phyloP scores from a whole-genome alignment of 2,797 vertebrate species.

The Scleropages formosus region DNA sequence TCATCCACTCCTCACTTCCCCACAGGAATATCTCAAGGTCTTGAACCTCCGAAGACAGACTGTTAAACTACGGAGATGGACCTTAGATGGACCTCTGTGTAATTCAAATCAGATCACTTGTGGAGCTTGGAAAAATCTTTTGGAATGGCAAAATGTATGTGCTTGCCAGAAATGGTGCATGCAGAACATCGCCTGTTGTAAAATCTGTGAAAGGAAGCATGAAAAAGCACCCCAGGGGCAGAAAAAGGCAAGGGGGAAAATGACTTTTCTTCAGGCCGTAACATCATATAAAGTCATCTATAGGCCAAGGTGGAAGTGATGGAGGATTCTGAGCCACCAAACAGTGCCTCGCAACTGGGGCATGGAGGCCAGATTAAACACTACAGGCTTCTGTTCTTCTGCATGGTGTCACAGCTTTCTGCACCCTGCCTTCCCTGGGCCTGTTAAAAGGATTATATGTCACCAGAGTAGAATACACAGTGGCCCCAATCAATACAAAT shows the following conservation, averaged over 20 bases:
- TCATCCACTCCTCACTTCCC: too few relatives aligned
- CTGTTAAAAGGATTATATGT: conserved; percentile 36
- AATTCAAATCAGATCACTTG: too few relatives aligned
- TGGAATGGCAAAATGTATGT: too few relatives aligned
- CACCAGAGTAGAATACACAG: conserved; percentile 37
- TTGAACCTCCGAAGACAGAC: too few relatives aligned
- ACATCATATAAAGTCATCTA: not conserved
- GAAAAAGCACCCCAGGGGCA: not conserved
- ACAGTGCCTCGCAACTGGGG: conserved; percentile 32
- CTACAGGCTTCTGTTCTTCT: conserved; percentile 24
- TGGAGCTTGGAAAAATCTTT: too few relatives aligned
- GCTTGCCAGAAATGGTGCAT: not conserved
- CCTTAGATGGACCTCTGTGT: too few relatives aligned
- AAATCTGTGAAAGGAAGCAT: not conserved
- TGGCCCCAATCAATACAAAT: conserved; percentile 45
- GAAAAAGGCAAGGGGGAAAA: not conserved
- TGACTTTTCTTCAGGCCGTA: not conserved
- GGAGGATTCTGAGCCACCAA: not conserved
- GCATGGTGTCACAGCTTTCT: not conserved
- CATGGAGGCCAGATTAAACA: conserved; percentile 23
- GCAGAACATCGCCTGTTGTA: not conserved
- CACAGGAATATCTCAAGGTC: too few relatives aligned
- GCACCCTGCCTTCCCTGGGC: not conserved
- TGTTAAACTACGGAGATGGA: too few relatives aligned
- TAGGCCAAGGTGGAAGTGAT: not conserved